These are phyloP conservation scores for Camponotus floridanus DNA, from an alignment of 1,140 invertebrate genomes.

Conservation along the genomic window DNA sequence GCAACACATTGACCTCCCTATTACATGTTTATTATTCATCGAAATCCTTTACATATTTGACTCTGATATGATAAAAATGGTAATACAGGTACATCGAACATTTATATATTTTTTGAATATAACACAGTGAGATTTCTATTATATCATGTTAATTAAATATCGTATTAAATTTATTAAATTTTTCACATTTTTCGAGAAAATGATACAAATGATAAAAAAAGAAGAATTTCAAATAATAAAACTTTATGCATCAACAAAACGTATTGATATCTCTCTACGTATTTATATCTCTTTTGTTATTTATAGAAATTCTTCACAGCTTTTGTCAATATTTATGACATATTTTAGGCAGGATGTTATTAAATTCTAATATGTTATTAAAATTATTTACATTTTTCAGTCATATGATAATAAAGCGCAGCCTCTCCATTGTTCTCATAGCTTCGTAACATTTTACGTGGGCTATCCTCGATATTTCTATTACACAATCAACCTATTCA, in stretches of 20 bases:
- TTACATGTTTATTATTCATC: slow-evolving; percentile 52
- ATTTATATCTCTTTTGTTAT: slow-evolving; percentile 23
- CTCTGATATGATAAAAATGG: slow-evolving; percentile 1
- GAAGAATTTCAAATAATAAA: background rate
- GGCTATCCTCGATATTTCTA: too few species aligned
- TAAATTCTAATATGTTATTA: background rate
- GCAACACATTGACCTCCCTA: slow-evolving; percentile 4
- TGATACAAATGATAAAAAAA: background rate
- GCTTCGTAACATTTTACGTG: too few species aligned
- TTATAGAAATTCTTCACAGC: background rate
- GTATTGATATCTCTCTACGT: background rate
- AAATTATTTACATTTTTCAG: background rate
- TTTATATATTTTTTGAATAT: background rate
- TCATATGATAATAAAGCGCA: background rate
- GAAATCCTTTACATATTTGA: slow-evolving; percentile 15
- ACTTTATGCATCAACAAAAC: background rate
- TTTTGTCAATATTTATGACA: background rate
- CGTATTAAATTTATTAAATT: too few species aligned
- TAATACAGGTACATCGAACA: background rate
- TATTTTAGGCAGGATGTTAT: background rate
- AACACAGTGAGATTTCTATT: background rate
- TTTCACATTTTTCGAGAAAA: too few species aligned
- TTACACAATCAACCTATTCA: too few species aligned
- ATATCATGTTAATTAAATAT: background rate
- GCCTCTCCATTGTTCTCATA: background rate